Evolutionary conservation across 2,888 invertebrate genomes (phyloP), one percentile per base, ranked within the genome.

Genomic region (Allacma fusca): DNA sequence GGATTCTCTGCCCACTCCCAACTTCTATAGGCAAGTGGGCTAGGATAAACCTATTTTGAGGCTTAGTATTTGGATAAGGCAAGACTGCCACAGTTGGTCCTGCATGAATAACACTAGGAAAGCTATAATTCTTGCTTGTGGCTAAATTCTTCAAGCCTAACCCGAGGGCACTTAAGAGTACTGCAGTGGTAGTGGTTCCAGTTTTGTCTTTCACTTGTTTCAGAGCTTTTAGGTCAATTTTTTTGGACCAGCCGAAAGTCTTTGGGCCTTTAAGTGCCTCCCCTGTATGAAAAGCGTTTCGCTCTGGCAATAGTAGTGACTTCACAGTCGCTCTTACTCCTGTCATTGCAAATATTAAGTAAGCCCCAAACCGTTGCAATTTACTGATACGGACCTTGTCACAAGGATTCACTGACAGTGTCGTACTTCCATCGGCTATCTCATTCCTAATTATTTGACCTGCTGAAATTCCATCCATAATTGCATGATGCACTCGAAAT

Each of bases 21-120:
- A 57, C 28, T 29, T 68, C 21, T 29, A 75, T 57, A 0, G 50
- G 23, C 1, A 75, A n/a, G 24, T 69, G 69, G 9, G 75, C 68
- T 1, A 75, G 26, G 21, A 75, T 68, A 50, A 75, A 75, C 24
- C 84, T 68, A 75, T 84, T 84, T 64, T 81, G 80, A 5, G 83
- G 84, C 23, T 80, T 78, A 40, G 81, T 81, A 64, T 81, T 77
- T 1, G 81, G 81, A 69, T 83, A 84, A 0, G 84, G 84, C 23
- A 84, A 76, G 40, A 84, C 80, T 29, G 83, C 84, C 19, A 83
- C 82, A 16, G 84, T 84, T 2, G 82, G 80, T 1, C 79, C 81
- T 16, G 81, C 81, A 26, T 80, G 78, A 7, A 83, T 79, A 9
- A 73, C 59, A 4, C 16, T 0, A 12, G 83, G 83, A 9, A 83